These are phyloP conservation scores for Mobula birostris DNA, from an alignment of 2,113 vertebrate species.

Conservation along the genomic window DNA sequence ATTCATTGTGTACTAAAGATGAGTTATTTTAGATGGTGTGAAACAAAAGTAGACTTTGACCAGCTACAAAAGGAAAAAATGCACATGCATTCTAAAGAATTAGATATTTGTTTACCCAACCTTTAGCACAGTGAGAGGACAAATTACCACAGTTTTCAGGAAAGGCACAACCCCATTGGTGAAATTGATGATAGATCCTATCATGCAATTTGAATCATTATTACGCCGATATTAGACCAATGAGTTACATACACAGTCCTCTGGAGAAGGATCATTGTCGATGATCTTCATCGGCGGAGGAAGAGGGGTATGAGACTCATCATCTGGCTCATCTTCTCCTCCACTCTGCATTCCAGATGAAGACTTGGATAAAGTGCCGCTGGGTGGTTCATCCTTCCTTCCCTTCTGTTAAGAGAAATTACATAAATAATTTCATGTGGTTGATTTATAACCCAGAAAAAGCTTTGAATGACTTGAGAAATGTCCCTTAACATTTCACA, in stretches of 20 bases:
- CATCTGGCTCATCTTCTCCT: conserved; percentile 91
- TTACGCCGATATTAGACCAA: neutral
- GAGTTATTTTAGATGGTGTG: neutral
- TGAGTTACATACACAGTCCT: conserved; percentile 77
- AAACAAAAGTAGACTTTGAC: neutral
- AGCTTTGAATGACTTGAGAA: neutral
- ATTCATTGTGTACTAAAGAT: neutral
- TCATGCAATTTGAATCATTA: neutral
- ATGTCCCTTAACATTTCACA: neutral
- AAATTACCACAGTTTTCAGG: neutral
- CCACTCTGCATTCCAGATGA: conserved; percentile 71
- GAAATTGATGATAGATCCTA: neutral
- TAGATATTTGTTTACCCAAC: neutral
- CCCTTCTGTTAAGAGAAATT: conserved; percentile 54
- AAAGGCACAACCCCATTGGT: neutral
- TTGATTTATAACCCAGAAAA: neutral
- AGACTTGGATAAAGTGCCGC: conserved; percentile 48
- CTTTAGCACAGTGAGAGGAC: neutral
- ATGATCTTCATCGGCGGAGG: conserved; percentile 98
- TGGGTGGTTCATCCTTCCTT: conserved; percentile 60
- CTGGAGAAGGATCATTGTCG: conserved; percentile 84
- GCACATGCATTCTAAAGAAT: neutral
- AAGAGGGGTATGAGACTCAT: conserved; percentile 83
- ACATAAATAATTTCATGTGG: neutral
- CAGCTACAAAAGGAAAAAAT: neutral